Base-by-base conservation (phyloP, 2,113 vertebrate genomes). In the Synodontis membranacea region DNA sequence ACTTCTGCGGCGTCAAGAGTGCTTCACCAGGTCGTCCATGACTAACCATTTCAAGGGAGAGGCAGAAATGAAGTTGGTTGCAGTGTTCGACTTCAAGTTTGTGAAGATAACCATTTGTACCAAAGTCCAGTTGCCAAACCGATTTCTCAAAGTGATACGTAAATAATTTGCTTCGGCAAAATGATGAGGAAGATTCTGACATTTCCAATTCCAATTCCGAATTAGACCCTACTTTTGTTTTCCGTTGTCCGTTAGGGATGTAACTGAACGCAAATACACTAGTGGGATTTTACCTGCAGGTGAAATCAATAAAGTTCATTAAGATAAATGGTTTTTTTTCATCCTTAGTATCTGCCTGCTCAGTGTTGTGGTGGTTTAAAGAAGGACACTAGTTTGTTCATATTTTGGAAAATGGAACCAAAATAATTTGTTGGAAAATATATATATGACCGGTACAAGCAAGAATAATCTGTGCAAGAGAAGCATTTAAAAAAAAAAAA, bases 1-100 rank as follows among this genome's bases (percentile, higher is more conserved):
- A 95, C 94, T 95, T 93, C 90, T 93, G 91, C 88, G 88, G 93
- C 91, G 91, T 92, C 92, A 92, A 91, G 94, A 93, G 94, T 92
- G 93, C 89, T 87, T 88, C 83, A 75, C 75, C 15, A 19, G 85
- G 52, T 85, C 64, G 66, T 89, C 86, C 52, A 66, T 54, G 70
- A 86, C 83, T 89, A 91, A 91, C 90, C 86, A 78, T 86, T 87
- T 54, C 46, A 80, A 80, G 68, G 37, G 84, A 52, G 70, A 80
- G 39, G n/a, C 50, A 64, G 74, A 80, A 78, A 74, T 78, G 42
- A 42, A 42, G 83, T 84, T 79, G 28, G 89, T 42, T 64, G 56
- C 34, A 64, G 31, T n/a, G 54, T 72, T 52, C 62, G 80, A 83
- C 80, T 82, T 64, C 5, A 10, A 46, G 68, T 37, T 75, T 72